A percentile compares a stretch with the other conserved stretches of the same genome.
phyloP scores from a whole-genome alignment of 2,113 vertebrate species.

The Sturnus vulgaris region DNA sequence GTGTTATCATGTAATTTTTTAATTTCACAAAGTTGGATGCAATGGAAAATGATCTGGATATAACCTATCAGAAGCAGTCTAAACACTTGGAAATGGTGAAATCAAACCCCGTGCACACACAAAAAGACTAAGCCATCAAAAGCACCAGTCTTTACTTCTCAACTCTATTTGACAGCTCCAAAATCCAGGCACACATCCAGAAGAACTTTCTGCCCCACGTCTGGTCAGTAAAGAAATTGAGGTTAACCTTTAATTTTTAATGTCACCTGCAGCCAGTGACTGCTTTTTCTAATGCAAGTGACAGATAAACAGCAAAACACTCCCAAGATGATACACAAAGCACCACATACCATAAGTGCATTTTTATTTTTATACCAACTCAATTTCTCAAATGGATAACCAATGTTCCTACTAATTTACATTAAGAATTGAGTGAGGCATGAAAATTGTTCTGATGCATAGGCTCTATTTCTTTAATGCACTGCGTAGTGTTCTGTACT shows the following conservation, averaged over 20 bases:
- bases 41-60: not conserved
- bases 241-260: conserved; percentile 86
- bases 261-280: conserved; percentile 81
- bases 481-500: conserved; percentile 37
- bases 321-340: conserved; percentile 78
- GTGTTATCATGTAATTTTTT: not conserved
- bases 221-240: conserved; percentile 82
- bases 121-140: not conserved
- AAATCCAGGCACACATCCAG: conserved; percentile 63
- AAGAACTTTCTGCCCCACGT: conserved; percentile 68
- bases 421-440: conserved; percentile 83
- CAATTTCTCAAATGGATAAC: conserved; percentile 87
- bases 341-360: conserved; percentile 78
- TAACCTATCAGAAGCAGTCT: not conserved
- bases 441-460: conserved; percentile 80
- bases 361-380: conserved; percentile 86
- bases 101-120: not conserved
- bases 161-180: conserved; percentile 52
- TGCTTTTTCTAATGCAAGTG: conserved; percentile 81
- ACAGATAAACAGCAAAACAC: conserved; percentile 80
- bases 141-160: not conserved
- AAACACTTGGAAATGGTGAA: not conserved
- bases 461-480: conserved; percentile 64
- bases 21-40: not conserved
- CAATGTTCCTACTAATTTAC: conserved; percentile 86